Base-by-base conservation (phyloP, 2,888 invertebrate genomes). In the Epistrophella euchroma region DNA sequence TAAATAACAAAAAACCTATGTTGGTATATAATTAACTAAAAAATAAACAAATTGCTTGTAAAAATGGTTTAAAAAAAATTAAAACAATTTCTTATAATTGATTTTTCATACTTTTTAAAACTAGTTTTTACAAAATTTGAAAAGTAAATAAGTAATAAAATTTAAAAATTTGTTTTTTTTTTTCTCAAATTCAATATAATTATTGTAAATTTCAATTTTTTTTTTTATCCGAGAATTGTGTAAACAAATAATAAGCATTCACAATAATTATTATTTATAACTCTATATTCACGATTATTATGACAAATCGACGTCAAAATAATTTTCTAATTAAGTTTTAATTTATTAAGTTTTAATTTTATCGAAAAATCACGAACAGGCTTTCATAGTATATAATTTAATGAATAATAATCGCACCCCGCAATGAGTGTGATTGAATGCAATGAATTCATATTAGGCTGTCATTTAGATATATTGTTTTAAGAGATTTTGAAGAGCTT, bases 261-360 rank as follows among this genome's bases (percentile, higher is more conserved):
- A 52, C 22, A 52, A 15, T 15, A 52, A 25, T 47, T 25, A 19
- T 47, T 19, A 2, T 13, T 22, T 10, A 7, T 13, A 0, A 15
- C 25, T 13, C 5, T 17, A 13, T 25, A 25, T 25, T 62, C 43
- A 45, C 43, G 43, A 64, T 45, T 28, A 28, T 64, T 43, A 45
- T 43, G 62, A 64, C 43, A 64, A 43, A 64, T 28, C 17, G 17
- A 45, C 28, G n/a, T 25, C 17, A 45, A 45, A 28, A 37, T 17
- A 43, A 43, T 62, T 60, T 60, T 60, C 22, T 6, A 64, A 64
- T 64, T 64, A 64, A 45, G 11, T 45, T 64, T 43, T 45, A 64
- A 60, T 22, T 40, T 22, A 56, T 56, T 28, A 11, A 56, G 17
- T 56, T 56, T 5, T 60, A 60, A 58, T 60, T 60, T 40, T 22